Conservation (phyloP, 1,140 invertebrate species). For the Drosophila malerkotliana region DNA sequence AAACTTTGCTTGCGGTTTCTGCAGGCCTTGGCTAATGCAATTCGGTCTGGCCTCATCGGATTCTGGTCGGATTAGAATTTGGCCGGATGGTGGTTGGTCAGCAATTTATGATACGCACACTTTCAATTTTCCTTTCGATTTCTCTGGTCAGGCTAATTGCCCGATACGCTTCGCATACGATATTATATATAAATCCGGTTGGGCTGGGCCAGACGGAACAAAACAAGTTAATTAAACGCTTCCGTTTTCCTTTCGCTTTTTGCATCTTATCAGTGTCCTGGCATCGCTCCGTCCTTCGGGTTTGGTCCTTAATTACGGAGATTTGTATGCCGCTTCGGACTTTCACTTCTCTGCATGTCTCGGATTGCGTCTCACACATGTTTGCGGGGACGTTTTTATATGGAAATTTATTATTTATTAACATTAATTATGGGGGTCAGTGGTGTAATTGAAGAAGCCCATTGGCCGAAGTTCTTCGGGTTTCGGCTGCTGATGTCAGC, state of each 20-base stretch:
- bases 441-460: constrained; percentile 63
- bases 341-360: constrained; percentile 61
- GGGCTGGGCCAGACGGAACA: constrained; percentile 47
- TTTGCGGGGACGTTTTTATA: constrained; percentile 48
- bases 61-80: constrained; percentile 4
- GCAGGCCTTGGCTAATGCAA: constrained; percentile 47
- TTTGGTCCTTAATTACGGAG: constrained; percentile 66
- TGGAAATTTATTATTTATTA: constrained; percentile 82
- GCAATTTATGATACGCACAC: constrained; percentile 60
- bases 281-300: constrained; percentile 42
- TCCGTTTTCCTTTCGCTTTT: constrained; percentile 60
- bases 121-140: constrained; percentile 58
- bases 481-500: constrained; percentile 75
- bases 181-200: constrained; percentile 10
- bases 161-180: constrained; percentile 69
- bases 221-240: constrained; percentile 81
- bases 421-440: constrained; percentile 77
- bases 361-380: constrained; percentile 63
- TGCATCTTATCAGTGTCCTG: constrained; percentile 66
- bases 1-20: constrained; percentile 56
- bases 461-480: constrained; percentile 52
- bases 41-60: constrained; percentile 13
- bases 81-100: constrained; percentile 21
- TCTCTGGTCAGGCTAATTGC: constrained; percentile 53
- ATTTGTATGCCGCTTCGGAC: constrained; percentile 71